Evolutionary conservation across 2,888 invertebrate species (phyloP), one percentile per base, ranked within the genome.

Genomic region (Macrophya annulata): DNA sequence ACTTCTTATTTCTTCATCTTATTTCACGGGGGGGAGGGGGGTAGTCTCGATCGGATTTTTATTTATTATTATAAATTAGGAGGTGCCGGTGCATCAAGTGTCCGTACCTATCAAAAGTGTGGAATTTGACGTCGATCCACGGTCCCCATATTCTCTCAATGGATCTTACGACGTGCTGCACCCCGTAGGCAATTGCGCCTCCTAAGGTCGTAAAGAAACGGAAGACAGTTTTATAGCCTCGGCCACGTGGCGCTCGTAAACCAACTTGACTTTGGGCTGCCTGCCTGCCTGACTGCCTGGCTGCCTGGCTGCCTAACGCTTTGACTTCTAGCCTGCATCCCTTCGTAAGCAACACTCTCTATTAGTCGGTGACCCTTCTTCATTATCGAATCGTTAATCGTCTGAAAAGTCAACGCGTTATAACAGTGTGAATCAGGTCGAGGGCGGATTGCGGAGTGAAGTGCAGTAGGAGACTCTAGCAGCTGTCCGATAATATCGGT

Each of bases 171-270:
- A 77, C 81, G 81, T 43, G 59, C 59, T 62, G 88, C 88, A 87
- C 87, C 88, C 88, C 85, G 88, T 89, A 88, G 90, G 91, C 91
- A 91, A 91, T 91, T 90, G 92, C 90, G 89, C 89, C 90, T 90
- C 89, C 90, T 89, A 88, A 92, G 90, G 90, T 93, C 94, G 93
- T 94, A 94, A 94, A 94, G 92, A 92, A 92, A 90, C 92, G 89
- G 92, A 93, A 93, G 94, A 94, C 94, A 94, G 94, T 94, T 94
- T 94, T 94, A 94, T 94, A 93, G 93, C 93, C 92, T 89, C 90
- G 91, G 93, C 90, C 94, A 94, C 94, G 94, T 94, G 94, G 93
- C 93, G 91, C 90, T 91, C 92, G 91, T 91, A 91, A 91, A 92
- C 86, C 87, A 88, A 88, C 90, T 89, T 87, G 90, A 89, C 88